Conservation (phyloP, 53 echinoderm and acorn worm species). For the Hippasteria phrygiana region DNA sequence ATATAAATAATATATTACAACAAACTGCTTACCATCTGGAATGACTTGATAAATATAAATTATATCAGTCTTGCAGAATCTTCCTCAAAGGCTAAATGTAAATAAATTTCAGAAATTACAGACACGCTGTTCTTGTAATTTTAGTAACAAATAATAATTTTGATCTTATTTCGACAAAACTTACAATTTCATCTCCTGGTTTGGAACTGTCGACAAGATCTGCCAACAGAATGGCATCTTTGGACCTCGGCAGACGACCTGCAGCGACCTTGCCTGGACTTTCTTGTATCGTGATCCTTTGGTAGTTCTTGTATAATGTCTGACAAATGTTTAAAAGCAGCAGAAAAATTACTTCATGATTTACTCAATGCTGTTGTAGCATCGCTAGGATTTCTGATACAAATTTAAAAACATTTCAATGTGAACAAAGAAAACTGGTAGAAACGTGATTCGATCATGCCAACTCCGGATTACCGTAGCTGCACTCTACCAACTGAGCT, state of each 20-base stretch:
- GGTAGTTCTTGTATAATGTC: slow-evolving; percentile 99
- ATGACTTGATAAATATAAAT: too few species aligned
- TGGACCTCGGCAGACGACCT: slow-evolving; percentile 94
- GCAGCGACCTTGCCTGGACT: slow-evolving; percentile 98
- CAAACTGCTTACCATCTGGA: too few species aligned
- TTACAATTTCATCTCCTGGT: slow-evolving; percentile 99
- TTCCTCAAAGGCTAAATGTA: too few species aligned
- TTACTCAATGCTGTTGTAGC: neutral
- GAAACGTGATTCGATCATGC: too few species aligned
- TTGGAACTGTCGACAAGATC: slow-evolving; percentile 98
- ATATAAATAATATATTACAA: too few species aligned
- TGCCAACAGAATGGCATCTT: slow-evolving; percentile 94
- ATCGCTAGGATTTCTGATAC: too few species aligned
- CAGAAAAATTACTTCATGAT: neutral
- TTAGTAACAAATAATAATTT: neutral
- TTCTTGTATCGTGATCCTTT: slow-evolving; percentile 96
- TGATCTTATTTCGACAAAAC: slow-evolving; percentile 16
- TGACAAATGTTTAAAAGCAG: slow-evolving; percentile 4
- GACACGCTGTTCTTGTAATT: neutral
- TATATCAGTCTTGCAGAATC: too few species aligned
- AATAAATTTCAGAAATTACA: neutral
- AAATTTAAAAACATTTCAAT: too few species aligned
- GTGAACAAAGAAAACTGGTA: too few species aligned
- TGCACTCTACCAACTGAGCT: too few species aligned
- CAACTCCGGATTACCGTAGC: too few species aligned